A percentile compares a stretch with the other conserved stretches of the same genome.
Conservation (phyloP, 2,113 vertebrate species). For the Ageneiosus marmoratus region DNA sequence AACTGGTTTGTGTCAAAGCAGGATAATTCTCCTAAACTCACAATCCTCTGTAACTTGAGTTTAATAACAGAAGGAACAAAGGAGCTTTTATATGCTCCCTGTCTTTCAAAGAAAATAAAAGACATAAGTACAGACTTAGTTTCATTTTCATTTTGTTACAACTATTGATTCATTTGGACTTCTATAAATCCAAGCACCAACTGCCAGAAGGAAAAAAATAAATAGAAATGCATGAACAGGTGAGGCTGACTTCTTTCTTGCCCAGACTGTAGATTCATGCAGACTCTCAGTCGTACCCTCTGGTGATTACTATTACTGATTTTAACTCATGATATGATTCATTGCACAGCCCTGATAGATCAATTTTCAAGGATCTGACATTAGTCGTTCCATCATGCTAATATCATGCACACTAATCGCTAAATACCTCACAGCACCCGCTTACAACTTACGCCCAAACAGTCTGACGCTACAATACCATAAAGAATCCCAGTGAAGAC, state of each 20-base stretch:
- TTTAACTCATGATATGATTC: too few relatives aligned
- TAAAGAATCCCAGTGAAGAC: background rate
- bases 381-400: background rate
- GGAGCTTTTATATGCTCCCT: background rate
- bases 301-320: background rate
- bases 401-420: background rate
- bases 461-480: background rate
- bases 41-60: too few relatives aligned
- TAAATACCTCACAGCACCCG: background rate
- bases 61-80: background rate
- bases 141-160: background rate
- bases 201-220: background rate
- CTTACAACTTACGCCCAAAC: background rate
- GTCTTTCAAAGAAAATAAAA: background rate
- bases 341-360: background rate
- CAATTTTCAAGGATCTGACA: background rate
- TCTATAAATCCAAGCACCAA: too few relatives aligned
- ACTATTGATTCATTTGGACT: background rate
- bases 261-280: background rate
- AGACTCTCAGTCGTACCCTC: background rate
- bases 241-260: background rate
- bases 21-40: background rate
- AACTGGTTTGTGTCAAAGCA: background rate
- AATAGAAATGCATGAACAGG: background rate
- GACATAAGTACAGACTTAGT: background rate